A percentile compares a stretch with the other conserved stretches of the same genome.
Evolutionary conservation across 2,888 invertebrate genomes (phyloP).

Genomic region (Dermolepida albohirtum): DNA sequence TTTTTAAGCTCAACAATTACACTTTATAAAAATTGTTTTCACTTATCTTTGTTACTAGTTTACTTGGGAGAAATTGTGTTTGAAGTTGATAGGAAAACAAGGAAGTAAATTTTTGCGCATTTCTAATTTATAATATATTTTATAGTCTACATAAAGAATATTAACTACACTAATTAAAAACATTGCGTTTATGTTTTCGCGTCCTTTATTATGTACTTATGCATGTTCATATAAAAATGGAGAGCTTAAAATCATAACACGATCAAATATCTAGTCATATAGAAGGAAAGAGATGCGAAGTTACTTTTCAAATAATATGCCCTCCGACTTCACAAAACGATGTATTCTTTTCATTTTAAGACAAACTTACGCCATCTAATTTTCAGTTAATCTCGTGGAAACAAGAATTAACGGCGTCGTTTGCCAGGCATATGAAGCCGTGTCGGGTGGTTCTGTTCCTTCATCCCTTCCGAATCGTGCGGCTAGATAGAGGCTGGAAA

Average conservation of each 20-base stretch:
- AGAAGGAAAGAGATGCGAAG: slow-evolving; percentile 6
- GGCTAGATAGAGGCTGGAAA: slow-evolving; percentile 61
- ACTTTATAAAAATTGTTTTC: no score
- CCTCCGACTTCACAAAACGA: slow-evolving; percentile 58
- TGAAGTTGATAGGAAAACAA: no score
- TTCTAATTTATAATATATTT: no score
- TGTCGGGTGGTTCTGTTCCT: slow-evolving; percentile 49
- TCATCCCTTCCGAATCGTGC: slow-evolving; percentile 54
- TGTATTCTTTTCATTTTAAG: slow-evolving; percentile 64
- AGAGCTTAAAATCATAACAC: no score
- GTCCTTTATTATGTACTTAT: neutral
- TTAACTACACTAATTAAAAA: no score
- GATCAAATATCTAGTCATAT: slow-evolving; percentile 3
- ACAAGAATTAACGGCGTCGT: slow-evolving; percentile 67
- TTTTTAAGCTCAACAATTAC: no score
- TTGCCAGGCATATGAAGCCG: slow-evolving; percentile 65
- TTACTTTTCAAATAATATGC: slow-evolving; percentile 61
- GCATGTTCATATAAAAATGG: neutral
- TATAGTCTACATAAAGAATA: no score
- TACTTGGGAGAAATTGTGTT: no score
- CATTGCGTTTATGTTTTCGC: no score
- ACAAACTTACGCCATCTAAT: slow-evolving; percentile 67
- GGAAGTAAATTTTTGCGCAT: no score
- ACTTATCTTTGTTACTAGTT: no score
- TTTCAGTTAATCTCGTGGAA: slow-evolving; percentile 66